Evolutionary conservation across 2,797 vertebrate genomes (phyloP).

Genomic region (Gouania willdenowi): DNA sequence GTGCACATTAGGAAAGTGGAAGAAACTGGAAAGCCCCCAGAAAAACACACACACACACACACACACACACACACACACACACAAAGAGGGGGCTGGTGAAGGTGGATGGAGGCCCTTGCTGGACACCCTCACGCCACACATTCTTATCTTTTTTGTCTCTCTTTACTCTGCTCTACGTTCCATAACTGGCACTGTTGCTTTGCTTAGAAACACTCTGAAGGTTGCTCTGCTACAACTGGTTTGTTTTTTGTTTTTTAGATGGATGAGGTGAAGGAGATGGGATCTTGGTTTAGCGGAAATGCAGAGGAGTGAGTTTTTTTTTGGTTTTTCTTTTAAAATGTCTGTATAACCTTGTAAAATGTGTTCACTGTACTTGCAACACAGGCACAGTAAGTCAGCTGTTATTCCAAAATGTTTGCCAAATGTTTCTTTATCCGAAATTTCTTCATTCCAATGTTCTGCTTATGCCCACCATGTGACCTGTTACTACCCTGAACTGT

Average conservation of each 20-base stretch:
- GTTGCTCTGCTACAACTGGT: conserved; percentile 4
- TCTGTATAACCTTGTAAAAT: no score
- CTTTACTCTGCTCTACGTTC: conserved; percentile 18
- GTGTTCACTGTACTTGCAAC: neutral
- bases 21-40: neutral
- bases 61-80: conserved; percentile 2
- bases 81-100: neutral
- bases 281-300: neutral
- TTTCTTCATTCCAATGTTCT: neutral
- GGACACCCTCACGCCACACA: conserved; percentile 45
- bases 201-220: conserved; percentile 13
- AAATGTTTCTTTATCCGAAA: no score
- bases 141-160: conserved; percentile 61
- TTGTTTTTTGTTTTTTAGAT: conserved; percentile 20
- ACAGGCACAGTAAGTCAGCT: neutral
- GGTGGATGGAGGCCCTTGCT: conserved; percentile 19
- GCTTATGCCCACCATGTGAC: conserved; percentile 4
- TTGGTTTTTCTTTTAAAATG: no score
- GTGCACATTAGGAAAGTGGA: conserved; percentile 3
- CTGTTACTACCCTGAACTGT: neutral
- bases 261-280: neutral
- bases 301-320: no score
- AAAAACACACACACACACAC: neutral
- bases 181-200: conserved; percentile 23
- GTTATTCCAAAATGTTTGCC: neutral